phyloP scores from a whole-genome alignment of 1,140 invertebrate genomes.

The Drosophila tristis region DNA sequence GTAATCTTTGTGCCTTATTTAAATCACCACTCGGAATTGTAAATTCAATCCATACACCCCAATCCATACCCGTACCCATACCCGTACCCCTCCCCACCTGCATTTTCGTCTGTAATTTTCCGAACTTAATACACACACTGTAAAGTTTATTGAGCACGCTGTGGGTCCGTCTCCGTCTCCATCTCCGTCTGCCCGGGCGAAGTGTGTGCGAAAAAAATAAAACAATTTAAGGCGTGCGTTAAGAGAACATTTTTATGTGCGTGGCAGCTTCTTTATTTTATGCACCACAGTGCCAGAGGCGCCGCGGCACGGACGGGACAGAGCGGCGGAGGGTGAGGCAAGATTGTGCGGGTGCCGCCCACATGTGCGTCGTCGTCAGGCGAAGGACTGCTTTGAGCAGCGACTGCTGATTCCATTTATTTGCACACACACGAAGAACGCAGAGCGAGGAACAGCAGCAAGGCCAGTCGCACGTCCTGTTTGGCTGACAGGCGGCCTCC shows the following conservation, averaged over 20 bases:
- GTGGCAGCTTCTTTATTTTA: slow-evolving; percentile 44
- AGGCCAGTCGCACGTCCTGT: slow-evolving; percentile 1
- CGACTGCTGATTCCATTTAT: slow-evolving; percentile 56
- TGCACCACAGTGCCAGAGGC: slow-evolving; percentile 21
- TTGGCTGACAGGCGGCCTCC: slow-evolving; percentile 9
- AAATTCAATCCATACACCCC: slow-evolving; percentile 31
- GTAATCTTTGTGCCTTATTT: background rate
- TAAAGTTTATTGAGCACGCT: slow-evolving; percentile 33
- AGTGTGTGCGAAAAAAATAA: slow-evolving; percentile 34
- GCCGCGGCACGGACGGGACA: background rate
- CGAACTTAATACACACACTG: slow-evolving; percentile 39
- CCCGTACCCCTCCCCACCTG: background rate
- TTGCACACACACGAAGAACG: slow-evolving; percentile 22
- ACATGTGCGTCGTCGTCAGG: slow-evolving; percentile 24
- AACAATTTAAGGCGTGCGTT: slow-evolving; percentile 27
- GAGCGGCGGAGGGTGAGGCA: background rate
- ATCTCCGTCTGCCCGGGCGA: background rate
- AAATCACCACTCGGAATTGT: slow-evolving; percentile 44
- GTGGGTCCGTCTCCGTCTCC: background rate
- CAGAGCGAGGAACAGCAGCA: background rate
- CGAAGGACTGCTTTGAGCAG: slow-evolving; percentile 24
- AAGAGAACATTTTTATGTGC: slow-evolving; percentile 41
- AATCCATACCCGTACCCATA: too few species aligned
- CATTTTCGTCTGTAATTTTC: slow-evolving; percentile 27
- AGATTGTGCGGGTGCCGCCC: slow-evolving; percentile 48